Percentiles rank a stretch among this genome's conserved stretches.
These are phyloP conservation scores for Hoplodrina ambigua DNA, from an alignment of 2,888 invertebrate species.

Conservation along the genomic window DNA sequence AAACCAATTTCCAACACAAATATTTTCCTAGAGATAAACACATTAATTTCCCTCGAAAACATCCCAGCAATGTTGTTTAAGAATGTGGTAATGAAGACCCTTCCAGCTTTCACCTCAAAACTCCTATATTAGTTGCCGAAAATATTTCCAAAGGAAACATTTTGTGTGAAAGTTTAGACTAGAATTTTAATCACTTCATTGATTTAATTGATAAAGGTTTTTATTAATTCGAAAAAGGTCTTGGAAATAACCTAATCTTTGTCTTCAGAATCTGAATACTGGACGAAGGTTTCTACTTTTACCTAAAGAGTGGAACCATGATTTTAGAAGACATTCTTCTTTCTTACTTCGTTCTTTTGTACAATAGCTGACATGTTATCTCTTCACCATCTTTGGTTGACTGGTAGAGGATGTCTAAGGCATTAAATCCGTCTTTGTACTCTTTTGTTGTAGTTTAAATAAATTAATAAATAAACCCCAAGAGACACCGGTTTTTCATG, in stretches of 20 bases:
- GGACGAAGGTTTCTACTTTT: too few relatives aligned
- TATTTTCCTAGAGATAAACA: constrained; percentile 15
- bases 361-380: too few relatives aligned
- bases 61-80: constrained; percentile 39
- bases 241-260: neutral
- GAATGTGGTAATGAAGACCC: constrained; percentile 59
- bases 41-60: constrained; percentile 38
- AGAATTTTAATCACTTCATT: constrained; percentile 37
- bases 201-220: neutral
- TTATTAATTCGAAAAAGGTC: neutral
- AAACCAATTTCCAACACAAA: neutral
- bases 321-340: too few relatives aligned
- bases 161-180: constrained; percentile 27
- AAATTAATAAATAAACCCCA: too few relatives aligned
- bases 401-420: too few relatives aligned
- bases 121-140: constrained; percentile 41
- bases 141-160: constrained; percentile 30
- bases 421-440: too few relatives aligned
- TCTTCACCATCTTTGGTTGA: too few relatives aligned
- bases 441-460: too few relatives aligned
- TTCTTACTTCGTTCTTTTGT: too few relatives aligned
- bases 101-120: constrained; percentile 34
- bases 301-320: too few relatives aligned
- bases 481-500: too few relatives aligned
- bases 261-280: too few relatives aligned